Evolutionary conservation across 2,888 invertebrate species (phyloP).

Genomic region (Cantharis flavilabris): DNA sequence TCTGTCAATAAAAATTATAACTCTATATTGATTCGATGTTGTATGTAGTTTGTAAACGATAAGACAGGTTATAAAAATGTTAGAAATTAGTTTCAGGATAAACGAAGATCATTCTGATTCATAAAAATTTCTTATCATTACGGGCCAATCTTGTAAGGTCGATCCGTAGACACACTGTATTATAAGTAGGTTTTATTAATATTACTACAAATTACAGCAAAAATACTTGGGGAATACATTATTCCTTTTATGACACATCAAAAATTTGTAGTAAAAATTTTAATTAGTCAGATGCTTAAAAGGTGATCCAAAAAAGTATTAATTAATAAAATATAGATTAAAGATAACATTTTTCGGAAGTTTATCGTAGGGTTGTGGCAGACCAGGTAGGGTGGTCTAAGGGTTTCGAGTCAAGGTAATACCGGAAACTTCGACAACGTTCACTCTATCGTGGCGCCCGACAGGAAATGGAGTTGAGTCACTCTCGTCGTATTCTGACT

Average conservation of each 20-base stretch:
- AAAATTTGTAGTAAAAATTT: neutral
- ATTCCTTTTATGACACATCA: neutral
- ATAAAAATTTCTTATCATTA: neutral
- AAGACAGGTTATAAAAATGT: neutral
- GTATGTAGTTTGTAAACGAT: neutral
- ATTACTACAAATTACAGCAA: neutral
- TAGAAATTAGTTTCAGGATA: neutral
- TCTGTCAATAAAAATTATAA: neutral
- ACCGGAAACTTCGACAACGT: constrained; percentile 43
- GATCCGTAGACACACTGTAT: neutral
- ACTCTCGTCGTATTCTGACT: constrained; percentile 29
- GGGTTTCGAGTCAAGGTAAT: constrained; percentile 34
- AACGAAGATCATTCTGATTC: neutral
- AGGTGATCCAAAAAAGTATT: constrained; percentile 2
- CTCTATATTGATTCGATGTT: neutral
- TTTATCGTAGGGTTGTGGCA: constrained; percentile 19
- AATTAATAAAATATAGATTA: constrained; percentile 23
- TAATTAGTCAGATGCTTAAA: neutral
- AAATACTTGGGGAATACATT: neutral
- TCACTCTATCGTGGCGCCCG: constrained; percentile 41
- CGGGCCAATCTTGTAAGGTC: neutral
- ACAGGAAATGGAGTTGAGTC: constrained; percentile 44
- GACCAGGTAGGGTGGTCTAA: constrained; percentile 16
- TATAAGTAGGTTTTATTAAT: neutral
- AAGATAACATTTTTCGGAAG: constrained; percentile 21